Conservation (phyloP, 1,140 invertebrate genomes). For the Drosophila athabasca region DNA sequence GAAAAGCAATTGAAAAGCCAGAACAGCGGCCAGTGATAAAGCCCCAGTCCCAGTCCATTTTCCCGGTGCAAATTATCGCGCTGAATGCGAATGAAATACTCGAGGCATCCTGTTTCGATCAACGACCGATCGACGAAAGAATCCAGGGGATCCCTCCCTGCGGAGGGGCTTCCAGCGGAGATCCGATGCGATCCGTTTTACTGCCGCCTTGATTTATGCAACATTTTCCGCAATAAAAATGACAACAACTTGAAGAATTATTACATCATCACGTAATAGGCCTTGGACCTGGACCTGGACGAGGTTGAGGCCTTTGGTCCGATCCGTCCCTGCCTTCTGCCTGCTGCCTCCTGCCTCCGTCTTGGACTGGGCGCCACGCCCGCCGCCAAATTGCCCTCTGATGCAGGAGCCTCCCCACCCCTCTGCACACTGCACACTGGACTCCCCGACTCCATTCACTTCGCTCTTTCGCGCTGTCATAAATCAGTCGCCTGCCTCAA, state of each 20-base stretch:
- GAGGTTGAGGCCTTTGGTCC: conserved; percentile 17
- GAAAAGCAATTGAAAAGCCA: conserved; percentile 37
- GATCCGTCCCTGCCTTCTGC: no score
- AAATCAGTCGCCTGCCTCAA: conserved; percentile 70
- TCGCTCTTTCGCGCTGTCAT: conserved; percentile 66
- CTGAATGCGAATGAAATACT: conserved; percentile 62
- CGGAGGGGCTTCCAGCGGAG: conserved; percentile 38
- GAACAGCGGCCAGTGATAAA: conserved; percentile 5
- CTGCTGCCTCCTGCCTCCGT: conserved; percentile 10
- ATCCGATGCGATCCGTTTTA: conserved; percentile 59
- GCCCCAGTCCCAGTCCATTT: conserved; percentile 36
- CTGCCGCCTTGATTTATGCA: conserved; percentile 79
- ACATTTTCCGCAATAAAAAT: conserved; percentile 78
- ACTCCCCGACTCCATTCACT: conserved; percentile 28
- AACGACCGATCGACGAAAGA: conserved; percentile 10
- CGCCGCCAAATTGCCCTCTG: conserved; percentile 69
- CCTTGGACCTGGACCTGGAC: conserved; percentile 27
- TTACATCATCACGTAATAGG: conserved; percentile 80
- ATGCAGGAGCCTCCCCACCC: conserved; percentile 13
- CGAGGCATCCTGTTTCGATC: conserved; percentile 65
- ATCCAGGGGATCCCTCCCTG: not conserved
- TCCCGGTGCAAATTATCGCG: conserved; percentile 58
- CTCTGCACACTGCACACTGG: not conserved
- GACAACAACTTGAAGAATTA: conserved; percentile 75
- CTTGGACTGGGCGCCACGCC: conserved; percentile 62